Percentiles rank a stretch among this genome's conserved stretches.
phyloP scores from a whole-genome alignment of 2,113 vertebrate genomes.

The Empidonax traillii region DNA sequence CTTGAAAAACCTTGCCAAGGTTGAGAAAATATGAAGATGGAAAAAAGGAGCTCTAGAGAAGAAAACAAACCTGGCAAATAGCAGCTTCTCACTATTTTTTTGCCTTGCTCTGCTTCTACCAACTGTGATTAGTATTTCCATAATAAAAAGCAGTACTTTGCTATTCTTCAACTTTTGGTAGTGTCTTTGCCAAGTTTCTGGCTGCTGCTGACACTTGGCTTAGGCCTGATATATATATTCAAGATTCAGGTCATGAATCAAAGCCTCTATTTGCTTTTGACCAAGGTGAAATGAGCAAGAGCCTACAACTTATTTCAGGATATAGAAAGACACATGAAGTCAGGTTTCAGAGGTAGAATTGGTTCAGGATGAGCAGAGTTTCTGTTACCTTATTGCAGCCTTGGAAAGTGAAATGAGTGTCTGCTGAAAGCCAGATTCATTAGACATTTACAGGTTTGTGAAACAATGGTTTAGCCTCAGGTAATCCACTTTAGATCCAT shows the following conservation, averaged over 20 bases:
- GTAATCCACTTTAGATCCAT: background rate
- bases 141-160: background rate
- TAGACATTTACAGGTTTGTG: background rate
- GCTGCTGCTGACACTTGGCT: background rate
- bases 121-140: background rate
- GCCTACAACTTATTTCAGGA: background rate
- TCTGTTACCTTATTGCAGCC: background rate
- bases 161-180: background rate
- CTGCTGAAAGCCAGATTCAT: background rate
- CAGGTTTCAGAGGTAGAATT: background rate
- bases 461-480: background rate
- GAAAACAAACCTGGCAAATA: background rate
- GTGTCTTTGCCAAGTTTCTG: background rate
- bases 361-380: background rate
- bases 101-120: background rate
- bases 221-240: background rate
- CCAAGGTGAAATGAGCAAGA: background rate
- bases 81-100: background rate
- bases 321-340: background rate
- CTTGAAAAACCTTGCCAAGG: background rate
- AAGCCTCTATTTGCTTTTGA: background rate
- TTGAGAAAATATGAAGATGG: background rate
- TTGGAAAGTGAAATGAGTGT: background rate
- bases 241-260: background rate
- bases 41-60: background rate